These are phyloP conservation scores for Erinaceus europaeus DNA, from an alignment of 2,113 vertebrate species.

Conservation along the genomic window DNA sequence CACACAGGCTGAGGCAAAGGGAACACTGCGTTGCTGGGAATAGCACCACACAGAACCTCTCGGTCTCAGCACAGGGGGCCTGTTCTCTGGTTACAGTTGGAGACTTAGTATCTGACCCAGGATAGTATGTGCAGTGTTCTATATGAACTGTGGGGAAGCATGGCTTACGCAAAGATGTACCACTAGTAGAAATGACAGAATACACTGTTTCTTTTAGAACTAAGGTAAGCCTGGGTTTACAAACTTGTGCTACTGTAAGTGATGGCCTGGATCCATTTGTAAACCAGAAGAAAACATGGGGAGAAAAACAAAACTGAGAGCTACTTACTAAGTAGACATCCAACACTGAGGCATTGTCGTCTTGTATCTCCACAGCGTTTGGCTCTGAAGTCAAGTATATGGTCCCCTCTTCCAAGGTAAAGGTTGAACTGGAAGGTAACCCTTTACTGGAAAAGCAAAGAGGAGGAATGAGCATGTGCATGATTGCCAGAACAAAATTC, in stretches of 20 bases:
- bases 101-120: neutral
- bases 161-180: neutral
- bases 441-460: constrained; percentile 85
- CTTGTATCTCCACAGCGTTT: constrained; percentile 89
- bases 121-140: neutral
- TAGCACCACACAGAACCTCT: neutral
- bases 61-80: neutral
- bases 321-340: constrained; percentile 95
- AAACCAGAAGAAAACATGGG: neutral
- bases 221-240: neutral
- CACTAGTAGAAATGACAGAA: neutral
- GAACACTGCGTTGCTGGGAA: no score
- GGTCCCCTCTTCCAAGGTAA: constrained; percentile 94
- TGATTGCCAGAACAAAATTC: neutral
- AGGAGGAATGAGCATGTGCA: constrained; percentile 22
- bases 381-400: constrained; percentile 95
- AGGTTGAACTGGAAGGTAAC: constrained; percentile 90
- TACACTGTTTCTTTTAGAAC: neutral
- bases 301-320: neutral
- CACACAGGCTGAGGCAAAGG: neutral
- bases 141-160: neutral
- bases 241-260: neutral
- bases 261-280: neutral
- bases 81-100: neutral
- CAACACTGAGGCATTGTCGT: constrained; percentile 92